Percentiles rank a stretch among this genome's conserved stretches.
Evolutionary conservation across 2,113 vertebrate genomes (phyloP).

Genomic region (Ochotona curzoniae): DNA sequence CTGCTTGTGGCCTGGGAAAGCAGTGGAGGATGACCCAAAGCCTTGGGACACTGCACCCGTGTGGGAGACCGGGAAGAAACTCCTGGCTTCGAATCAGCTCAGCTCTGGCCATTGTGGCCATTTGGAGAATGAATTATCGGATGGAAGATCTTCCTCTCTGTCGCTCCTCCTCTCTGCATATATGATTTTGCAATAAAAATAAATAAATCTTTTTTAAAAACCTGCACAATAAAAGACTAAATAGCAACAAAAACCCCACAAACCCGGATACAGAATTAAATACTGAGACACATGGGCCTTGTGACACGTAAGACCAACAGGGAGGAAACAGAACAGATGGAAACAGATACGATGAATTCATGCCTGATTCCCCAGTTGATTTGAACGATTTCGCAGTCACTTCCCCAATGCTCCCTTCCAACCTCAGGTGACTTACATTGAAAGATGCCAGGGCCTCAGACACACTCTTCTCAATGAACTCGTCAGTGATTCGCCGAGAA

Average conservation of each 20-base stretch:
- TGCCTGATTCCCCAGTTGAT: background rate
- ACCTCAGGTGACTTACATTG: constrained; percentile 89
- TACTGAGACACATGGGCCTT: background rate
- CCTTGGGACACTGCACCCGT: no score
- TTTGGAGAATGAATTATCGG: no score
- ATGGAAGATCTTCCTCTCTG: no score
- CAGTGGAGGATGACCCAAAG: no score
- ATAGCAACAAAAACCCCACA: constrained; percentile 22
- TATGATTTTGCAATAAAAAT: no score
- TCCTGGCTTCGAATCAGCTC: no score
- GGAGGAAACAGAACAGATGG: constrained; percentile 50
- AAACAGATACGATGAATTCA: constrained; percentile 33
- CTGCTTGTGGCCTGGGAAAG: no score
- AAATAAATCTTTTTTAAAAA: no score
- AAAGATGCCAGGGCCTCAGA: constrained; percentile 96
- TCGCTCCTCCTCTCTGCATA: no score
- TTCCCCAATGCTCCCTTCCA: background rate
- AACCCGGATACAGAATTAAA: constrained; percentile 7
- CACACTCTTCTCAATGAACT: constrained; percentile 99
- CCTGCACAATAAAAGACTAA: constrained; percentile 3
- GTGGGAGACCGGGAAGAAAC: no score
- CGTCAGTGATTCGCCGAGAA: constrained; percentile 95
- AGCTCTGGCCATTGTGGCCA: no score
- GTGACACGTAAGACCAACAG: background rate
- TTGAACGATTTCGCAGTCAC: background rate